phyloP scores from a whole-genome alignment of 2,888 invertebrate genomes.

The Yponomeuta plumbellus region DNA sequence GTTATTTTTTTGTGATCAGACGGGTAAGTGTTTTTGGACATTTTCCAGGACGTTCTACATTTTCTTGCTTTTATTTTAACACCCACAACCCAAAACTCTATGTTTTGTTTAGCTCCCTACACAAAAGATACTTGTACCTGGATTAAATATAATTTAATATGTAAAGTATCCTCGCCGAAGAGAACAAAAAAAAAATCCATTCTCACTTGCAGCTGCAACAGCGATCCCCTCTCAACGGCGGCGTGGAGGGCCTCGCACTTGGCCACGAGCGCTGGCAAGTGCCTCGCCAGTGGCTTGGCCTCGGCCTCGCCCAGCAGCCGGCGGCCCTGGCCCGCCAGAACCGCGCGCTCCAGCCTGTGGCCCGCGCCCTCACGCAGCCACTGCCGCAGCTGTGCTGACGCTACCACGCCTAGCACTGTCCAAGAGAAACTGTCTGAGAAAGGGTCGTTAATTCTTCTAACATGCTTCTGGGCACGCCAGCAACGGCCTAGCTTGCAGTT shows the following conservation, averaged over 20 bases:
- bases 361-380: conserved; percentile 56
- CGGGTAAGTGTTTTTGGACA: too few relatives aligned
- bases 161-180: too few relatives aligned
- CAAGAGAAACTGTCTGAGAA: not conserved
- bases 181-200: not conserved
- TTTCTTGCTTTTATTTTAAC: too few relatives aligned
- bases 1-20: too few relatives aligned
- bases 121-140: too few relatives aligned
- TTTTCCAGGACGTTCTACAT: too few relatives aligned
- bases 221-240: conserved; percentile 84
- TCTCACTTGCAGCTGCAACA: conserved; percentile 78
- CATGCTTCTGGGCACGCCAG: not conserved
- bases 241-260: conserved; percentile 86
- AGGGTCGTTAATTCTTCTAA: not conserved
- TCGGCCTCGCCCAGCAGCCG: conserved; percentile 54
- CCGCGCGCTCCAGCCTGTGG: conserved; percentile 62
- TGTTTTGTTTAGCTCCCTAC: too few relatives aligned
- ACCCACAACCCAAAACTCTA: too few relatives aligned
- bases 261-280: conserved; percentile 80
- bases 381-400: conserved; percentile 56
- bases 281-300: conserved; percentile 39
- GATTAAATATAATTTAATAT: too few relatives aligned
- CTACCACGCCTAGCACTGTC: conserved; percentile 50
- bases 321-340: conserved; percentile 62
- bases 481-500: too few relatives aligned